Base-by-base conservation (phyloP, 2,888 invertebrate species). In the Tinea semifulvella region DNA sequence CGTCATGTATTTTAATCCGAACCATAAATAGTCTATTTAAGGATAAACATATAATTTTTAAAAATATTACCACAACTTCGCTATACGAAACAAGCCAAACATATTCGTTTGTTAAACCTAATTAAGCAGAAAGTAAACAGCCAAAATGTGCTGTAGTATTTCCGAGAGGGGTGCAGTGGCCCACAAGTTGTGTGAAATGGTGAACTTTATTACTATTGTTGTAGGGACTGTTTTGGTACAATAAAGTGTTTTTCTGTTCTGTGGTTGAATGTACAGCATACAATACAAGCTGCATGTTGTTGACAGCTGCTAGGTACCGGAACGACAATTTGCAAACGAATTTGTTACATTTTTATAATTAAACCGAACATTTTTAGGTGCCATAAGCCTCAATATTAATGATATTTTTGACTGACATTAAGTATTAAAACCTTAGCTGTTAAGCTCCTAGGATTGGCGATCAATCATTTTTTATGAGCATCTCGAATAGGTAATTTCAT, bases 81-180 rank as follows among this genome's bases (percentile, higher is more conserved):
- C 22, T 7, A 11, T 22, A 40, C 19, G 8, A 11, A 14, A 3
- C 40, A 40, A n/a, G 11, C 17, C 11, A 22, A 40, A 22, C 14
- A 22, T n/a, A 17, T 40, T 39, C 58, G 60, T 63, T 62, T 61
- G 63, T 62, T 63, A 57, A 31, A 59, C 56, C 63, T 69, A 68
- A 71, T 71, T 70, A 66, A 61, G 54, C 56, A 43, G 55, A 58
- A 57, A 59, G 60, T 55, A 54, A 52, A 53, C 56, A 40, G n/a
- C 22, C 13, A 22, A 40, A 31, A 40, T 20, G n/a, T 31, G 31
- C 6, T 31, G 31, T 31, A 31, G 31, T 11, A 13, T 31, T 2
- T 11, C 2, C 11, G 31, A 7, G 31, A 13, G 14, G 31, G 31
- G 31, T 31, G 26, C n/a, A n/a, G n/a, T n/a, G n/a, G n/a, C n/a